Evolutionary conservation across 2,888 invertebrate genomes (phyloP), one percentile per base, ranked within the genome.

Genomic region (Uloborus plumipes): DNA sequence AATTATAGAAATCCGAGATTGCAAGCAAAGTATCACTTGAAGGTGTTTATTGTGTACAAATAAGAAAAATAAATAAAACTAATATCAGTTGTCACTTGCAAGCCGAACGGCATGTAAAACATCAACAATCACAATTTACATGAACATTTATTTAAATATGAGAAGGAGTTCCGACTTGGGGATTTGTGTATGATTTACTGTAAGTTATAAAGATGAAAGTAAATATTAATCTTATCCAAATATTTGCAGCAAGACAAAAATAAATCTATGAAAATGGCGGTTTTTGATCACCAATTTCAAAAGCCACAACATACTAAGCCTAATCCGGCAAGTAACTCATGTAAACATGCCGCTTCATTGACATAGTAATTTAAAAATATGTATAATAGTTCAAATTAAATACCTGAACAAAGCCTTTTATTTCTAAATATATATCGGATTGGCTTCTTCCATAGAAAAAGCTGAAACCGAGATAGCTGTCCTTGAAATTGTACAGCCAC

Each of bases 261-360:
- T 64, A 20, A 22, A 51, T 47, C 20, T 47, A 20, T 39, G 65
- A 81, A 81, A 81, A 81, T 81, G 80, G 80, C 80, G 80, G 70
- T 69, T 31, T 80, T 64, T 67, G 22, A 55, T n/a, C 18, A 65
- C 62, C 15, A 31, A 62, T 72, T 81, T 70, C 53, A 70, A 59
- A 31, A 18, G 61, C 26, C 31, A 18, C 13, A 64, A 62, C 26
- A 18, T 15, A 61, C 22, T 74, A 81, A 58, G 74, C 80, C 74
- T 81, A 74, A 65, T 75, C 69, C 74, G 74, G 49, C 31, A 62
- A 69, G 22, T 7, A 72, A 51, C 22, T 55, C 31, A 22, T 39
- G 39, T 39, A 39, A 39, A 39, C 39, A 39, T 39, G 39, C 39
- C 39, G 39, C 39, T 39, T 39, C 39, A 39, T 39, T 39, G 39